A percentile compares a stretch with the other conserved stretches of the same genome.
These are phyloP conservation scores for Delphinapterus leucas DNA, from an alignment of 2,113 vertebrate species.

Conservation along the genomic window DNA sequence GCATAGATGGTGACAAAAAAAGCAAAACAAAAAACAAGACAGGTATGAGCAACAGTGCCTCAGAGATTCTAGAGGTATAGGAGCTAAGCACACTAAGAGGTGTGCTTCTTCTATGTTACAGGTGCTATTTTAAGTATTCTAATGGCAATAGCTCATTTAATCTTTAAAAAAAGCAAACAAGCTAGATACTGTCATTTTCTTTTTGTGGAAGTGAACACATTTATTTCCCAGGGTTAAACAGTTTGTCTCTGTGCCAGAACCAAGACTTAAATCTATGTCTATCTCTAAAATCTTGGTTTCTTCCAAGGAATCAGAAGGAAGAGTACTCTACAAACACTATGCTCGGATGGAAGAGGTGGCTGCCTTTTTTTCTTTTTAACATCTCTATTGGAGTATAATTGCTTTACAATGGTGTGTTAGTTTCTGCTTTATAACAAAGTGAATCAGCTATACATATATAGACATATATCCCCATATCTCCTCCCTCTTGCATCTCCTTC, in stretches of 20 bases:
- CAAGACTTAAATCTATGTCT: neutral
- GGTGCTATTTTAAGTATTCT: neutral
- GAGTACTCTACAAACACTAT: neutral
- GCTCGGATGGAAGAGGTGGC: neutral
- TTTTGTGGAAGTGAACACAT: neutral
- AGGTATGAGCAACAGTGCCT: rapidly evolving
- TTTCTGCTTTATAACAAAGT: too few species aligned
- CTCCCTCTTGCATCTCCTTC: too few species aligned
- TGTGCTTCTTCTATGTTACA: neutral
- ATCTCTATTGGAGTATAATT: too few species aligned
- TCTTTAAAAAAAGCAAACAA: neutral
- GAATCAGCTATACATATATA: too few species aligned
- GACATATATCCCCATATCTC: too few species aligned
- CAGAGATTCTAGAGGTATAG: rapidly evolving
- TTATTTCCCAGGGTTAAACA: neutral
- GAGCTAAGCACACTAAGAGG: too few species aligned
- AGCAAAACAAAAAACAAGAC: rapidly evolving
- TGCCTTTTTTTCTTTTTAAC: neutral
- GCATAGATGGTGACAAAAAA: neutral
- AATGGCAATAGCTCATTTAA: neutral
- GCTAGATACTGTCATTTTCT: neutral
- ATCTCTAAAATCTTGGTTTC: neutral
- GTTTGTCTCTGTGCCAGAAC: neutral
- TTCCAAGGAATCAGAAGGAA: neutral
- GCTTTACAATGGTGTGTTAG: too few species aligned